Evolutionary conservation across 2,113 vertebrate genomes (phyloP).

Genomic region (Chascanopsetta lugubris): DNA sequence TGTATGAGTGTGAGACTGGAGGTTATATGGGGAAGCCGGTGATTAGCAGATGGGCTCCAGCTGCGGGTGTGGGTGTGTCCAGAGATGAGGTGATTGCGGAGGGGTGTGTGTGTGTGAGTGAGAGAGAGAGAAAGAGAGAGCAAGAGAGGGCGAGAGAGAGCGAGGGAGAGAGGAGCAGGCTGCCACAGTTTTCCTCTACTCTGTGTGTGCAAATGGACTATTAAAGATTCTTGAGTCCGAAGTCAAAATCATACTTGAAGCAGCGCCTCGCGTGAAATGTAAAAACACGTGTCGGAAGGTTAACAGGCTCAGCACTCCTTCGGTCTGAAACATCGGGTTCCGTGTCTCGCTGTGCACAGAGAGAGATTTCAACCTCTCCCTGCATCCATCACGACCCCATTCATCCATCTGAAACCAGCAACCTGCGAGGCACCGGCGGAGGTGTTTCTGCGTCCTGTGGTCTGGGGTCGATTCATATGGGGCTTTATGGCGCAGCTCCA

Average conservation of each 20-base stretch:
- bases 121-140: too few species aligned
- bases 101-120: not conserved
- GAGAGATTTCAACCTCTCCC: conserved; percentile 12
- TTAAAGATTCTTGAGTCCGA: too few species aligned
- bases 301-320: not conserved
- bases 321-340: conserved; percentile 5
- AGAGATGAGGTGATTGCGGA: too few species aligned
- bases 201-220: too few species aligned
- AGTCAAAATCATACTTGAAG: too few species aligned
- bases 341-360: not conserved
- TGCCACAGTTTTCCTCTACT: too few species aligned
- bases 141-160: too few species aligned
- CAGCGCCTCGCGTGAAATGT: too few species aligned
- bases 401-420: conserved; percentile 22
- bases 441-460: conserved; percentile 4
- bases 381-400: conserved; percentile 14
- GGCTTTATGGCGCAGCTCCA: conserved; percentile 3
- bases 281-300: conserved; percentile 10
- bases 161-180: not conserved
- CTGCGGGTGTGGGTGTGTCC: too few species aligned
- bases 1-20: too few species aligned
- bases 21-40: too few species aligned
- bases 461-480: not conserved
- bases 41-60: too few species aligned
- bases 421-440: not conserved